phyloP scores from a whole-genome alignment of 2,888 invertebrate species.

The Aphrophora alni region DNA sequence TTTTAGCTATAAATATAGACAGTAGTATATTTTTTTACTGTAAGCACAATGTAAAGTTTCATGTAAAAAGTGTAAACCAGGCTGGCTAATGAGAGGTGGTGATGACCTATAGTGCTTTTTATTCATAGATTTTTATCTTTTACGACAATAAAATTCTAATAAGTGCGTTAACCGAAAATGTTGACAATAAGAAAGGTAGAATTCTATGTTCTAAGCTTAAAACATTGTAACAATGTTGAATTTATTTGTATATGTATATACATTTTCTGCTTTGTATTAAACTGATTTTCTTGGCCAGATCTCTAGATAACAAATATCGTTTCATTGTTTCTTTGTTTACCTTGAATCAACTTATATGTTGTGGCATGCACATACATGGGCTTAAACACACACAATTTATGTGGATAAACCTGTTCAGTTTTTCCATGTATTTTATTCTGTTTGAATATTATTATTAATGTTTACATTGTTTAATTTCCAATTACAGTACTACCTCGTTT shows the following conservation, averaged over 20 bases:
- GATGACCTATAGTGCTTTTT: background rate
- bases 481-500: no score
- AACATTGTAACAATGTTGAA: background rate
- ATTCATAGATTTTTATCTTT: background rate
- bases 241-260: background rate
- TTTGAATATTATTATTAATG: no score
- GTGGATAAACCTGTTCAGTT: no score
- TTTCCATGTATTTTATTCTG: no score
- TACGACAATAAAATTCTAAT: background rate
- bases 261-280: background rate
- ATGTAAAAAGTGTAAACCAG: background rate
- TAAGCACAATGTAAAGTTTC: background rate
- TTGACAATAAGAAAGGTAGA: background rate
- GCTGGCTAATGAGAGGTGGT: background rate
- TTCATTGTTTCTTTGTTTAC: background rate
- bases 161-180: background rate
- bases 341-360: no score
- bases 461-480: no score
- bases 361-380: no score
- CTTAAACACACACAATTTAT: no score
- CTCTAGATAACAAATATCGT: background rate
- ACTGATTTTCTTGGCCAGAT: background rate
- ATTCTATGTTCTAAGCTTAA: background rate
- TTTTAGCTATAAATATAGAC: background rate
- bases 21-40: slow-evolving; percentile 3